Evolutionary conservation across 2,888 invertebrate genomes (phyloP).

Genomic region (Heliconius ismenius): DNA sequence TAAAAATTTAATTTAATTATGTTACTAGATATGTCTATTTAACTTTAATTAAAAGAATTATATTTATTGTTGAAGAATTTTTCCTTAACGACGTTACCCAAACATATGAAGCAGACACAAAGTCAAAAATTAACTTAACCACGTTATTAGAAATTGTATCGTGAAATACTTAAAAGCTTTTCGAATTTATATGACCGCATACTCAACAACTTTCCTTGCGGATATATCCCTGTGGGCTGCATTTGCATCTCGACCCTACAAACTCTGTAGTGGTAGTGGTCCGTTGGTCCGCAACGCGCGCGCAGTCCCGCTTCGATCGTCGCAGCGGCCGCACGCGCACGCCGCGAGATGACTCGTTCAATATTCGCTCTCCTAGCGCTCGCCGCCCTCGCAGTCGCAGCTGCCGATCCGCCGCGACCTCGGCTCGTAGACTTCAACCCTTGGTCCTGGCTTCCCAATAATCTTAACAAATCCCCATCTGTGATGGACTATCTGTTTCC

Average conservation of each 20-base stretch:
- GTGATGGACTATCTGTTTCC: slow-evolving; percentile 81
- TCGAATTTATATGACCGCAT: slow-evolving; percentile 37
- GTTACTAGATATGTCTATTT: neutral
- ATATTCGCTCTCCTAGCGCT: slow-evolving; percentile 69
- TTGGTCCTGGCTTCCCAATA: slow-evolving; percentile 76
- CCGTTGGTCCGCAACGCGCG: slow-evolving; percentile 58
- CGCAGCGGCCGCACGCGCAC: slow-evolving; percentile 76
- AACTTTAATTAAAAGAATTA: neutral
- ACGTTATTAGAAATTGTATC: slow-evolving; percentile 29
- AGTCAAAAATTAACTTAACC: neutral
- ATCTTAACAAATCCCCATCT: slow-evolving; percentile 71
- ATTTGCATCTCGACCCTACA: slow-evolving; percentile 59
- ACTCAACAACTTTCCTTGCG: slow-evolving; percentile 37
- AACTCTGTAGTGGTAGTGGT: slow-evolving; percentile 64
- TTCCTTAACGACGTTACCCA: neutral
- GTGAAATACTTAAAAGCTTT: slow-evolving; percentile 26
- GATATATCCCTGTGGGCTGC: slow-evolving; percentile 46
- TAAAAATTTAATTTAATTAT: neutral
- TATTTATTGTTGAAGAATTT: neutral
- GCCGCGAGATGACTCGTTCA: slow-evolving; percentile 71
- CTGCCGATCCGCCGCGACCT: slow-evolving; percentile 67
- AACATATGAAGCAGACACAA: neutral
- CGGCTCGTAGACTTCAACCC: slow-evolving; percentile 76
- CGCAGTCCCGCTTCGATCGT: slow-evolving; percentile 77
- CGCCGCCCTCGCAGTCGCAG: slow-evolving; percentile 59